Evolutionary conservation across 2,797 vertebrate species (phyloP), one percentile per base, ranked within the genome.

Genomic region (Helarctos malayanus): DNA sequence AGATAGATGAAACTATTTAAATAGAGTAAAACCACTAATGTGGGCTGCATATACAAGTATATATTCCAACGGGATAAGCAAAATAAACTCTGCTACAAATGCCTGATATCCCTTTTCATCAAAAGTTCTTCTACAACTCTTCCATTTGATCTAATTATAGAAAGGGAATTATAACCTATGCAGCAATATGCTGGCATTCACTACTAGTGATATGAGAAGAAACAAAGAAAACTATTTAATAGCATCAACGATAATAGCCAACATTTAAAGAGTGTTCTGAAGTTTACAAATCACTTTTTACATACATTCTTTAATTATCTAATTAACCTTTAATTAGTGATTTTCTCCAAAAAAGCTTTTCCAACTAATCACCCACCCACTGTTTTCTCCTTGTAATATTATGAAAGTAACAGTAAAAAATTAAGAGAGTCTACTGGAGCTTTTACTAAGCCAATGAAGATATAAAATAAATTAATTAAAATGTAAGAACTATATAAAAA

Each of bases 281-380:
- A 73, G 38, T 85, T 96, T 89, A 54, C 14, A 91, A 94, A 96
- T 9, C 5, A 52, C 10, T 89, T 25, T 97, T 94, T 45, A 83
- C 16, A 86, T 8, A 49, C n/a, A 47, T 84, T 75, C 25, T 93
- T 61, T 59, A 89, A 71, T 89, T 91, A 81, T 87, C 23, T 71
- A 94, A 78, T 94, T 57, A 78, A 73, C 3, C 10, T 96, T 84
- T 97, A 96, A 95, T 94, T 81, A 83, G 82, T 54, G 35, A 78
- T 32, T 21, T 92, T 92, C 9, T 85, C 41, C 71, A 92, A 76
- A 85, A 89, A 83, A n/a, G 3, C 7, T 81, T 87, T 93, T 21
- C 25, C 32, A 89, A 45, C 32, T 87, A 87, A 63, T 97, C 52
- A 87, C 6, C 14, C 4, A 59, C 14, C 21, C 12, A 63, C 12